phyloP scores from a whole-genome alignment of 2,888 invertebrate genomes.

The Limulus polyphemus region DNA sequence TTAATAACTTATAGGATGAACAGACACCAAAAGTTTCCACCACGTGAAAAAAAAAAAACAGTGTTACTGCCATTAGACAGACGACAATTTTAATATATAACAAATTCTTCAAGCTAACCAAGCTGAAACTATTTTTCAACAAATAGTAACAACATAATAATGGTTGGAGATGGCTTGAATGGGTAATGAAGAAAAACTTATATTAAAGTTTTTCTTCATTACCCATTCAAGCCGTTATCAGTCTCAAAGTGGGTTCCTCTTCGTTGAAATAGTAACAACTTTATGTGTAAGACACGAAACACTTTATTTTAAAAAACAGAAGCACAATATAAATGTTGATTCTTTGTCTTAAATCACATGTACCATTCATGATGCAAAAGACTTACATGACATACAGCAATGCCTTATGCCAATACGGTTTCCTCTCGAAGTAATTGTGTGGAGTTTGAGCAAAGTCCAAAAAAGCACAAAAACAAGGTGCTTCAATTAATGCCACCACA shows the following conservation, averaged over 20 bases:
- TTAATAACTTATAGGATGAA: conserved; percentile 1
- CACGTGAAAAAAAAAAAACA: neutral
- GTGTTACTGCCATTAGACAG: no score
- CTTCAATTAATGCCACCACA: conserved; percentile 74
- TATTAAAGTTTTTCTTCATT: no score
- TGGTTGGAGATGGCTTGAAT: no score
- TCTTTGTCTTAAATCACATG: neutral
- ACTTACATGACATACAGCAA: conserved; percentile 71
- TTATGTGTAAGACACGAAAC: no score
- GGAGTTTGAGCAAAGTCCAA: conserved; percentile 82
- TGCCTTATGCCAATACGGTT: conserved; percentile 83
- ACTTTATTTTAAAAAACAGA: neutral
- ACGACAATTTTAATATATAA: no score
- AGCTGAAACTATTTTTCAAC: no score
- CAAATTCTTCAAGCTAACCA: no score
- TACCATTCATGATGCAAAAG: neutral
- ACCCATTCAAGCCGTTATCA: no score
- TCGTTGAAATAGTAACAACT: no score
- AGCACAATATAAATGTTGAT: neutral
- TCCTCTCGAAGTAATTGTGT: conserved; percentile 61
- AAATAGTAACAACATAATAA: no score
- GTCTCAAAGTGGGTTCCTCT: no score
- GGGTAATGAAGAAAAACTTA: no score
- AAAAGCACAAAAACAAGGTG: conserved; percentile 94
- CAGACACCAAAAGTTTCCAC: neutral